Evolutionary conservation across 2,113 vertebrate genomes (phyloP).

Genomic region (Gasterosteus nipponicus): DNA sequence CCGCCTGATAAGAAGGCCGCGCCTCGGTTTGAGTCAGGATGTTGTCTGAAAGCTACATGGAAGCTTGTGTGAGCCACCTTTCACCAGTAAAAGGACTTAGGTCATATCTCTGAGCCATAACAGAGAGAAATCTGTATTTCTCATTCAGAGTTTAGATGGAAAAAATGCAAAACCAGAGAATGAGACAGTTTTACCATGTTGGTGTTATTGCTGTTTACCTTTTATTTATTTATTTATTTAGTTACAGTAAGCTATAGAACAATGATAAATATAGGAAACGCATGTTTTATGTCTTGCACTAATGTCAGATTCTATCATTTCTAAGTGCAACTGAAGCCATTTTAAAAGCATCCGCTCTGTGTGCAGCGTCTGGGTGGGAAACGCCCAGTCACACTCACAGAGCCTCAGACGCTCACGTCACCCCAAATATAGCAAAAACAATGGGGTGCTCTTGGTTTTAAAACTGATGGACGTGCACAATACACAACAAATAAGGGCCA

Average conservation of each 20-base stretch:
- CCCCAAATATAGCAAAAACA: neutral
- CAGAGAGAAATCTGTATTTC: neutral
- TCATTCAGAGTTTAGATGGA: neutral
- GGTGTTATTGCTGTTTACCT: neutral
- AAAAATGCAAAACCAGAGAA: neutral
- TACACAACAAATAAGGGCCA: neutral
- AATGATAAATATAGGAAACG: neutral
- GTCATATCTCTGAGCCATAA: neutral
- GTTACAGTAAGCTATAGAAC: neutral
- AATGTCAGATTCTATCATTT: neutral
- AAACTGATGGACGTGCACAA: neutral
- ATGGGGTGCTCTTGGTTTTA: neutral
- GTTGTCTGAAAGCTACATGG: neutral
- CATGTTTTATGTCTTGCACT: neutral
- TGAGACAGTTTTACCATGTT: neutral
- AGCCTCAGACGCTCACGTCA: neutral
- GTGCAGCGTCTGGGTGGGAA: neutral
- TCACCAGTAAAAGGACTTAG: neutral
- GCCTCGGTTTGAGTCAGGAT: neutral
- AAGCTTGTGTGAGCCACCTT: neutral
- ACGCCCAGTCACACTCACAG: neutral
- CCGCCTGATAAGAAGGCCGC: constrained; percentile 11
- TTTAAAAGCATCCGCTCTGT: neutral
- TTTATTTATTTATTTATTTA: neutral
- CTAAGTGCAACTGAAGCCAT: neutral